These are phyloP conservation scores for Rhadina sibilatrix DNA, from an alignment of 2,113 vertebrate genomes.

Conservation along the genomic window DNA sequence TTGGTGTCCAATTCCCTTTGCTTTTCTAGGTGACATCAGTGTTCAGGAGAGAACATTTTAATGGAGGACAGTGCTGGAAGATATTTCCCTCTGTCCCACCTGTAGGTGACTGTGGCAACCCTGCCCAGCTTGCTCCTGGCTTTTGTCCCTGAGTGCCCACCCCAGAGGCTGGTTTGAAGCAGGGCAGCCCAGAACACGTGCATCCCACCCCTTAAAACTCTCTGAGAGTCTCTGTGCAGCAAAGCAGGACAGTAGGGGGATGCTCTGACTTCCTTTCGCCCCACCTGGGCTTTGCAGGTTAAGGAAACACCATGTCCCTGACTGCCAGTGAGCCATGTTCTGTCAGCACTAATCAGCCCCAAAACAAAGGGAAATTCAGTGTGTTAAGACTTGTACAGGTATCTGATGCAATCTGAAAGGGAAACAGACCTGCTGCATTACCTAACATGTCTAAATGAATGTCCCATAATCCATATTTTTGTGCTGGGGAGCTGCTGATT, in stretches of 20 bases:
- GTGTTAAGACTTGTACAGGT: constrained; percentile 31
- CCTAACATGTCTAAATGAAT: not conserved
- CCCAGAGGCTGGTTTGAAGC: not conserved
- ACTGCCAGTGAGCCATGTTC: not conserved
- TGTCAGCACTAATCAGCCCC: not conserved
- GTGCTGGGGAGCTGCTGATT: not conserved
- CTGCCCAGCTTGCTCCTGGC: not conserved
- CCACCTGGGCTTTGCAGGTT: not conserved
- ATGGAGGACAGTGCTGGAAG: not conserved
- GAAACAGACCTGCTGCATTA: constrained; percentile 1
- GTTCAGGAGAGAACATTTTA: not conserved
- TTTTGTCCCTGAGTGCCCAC: not conserved
- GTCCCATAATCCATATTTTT: not conserved
- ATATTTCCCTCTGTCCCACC: not conserved
- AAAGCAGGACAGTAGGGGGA: not conserved
- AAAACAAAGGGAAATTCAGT: not conserved
- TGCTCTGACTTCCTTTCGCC: not conserved
- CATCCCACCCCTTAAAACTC: not conserved
- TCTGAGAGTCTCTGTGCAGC: not conserved
- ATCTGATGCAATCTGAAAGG: constrained; percentile 32
- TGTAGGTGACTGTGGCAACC: not conserved
- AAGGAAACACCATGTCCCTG: not conserved
- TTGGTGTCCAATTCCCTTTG: not conserved
- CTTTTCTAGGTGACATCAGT: not conserved
- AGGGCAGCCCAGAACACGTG: not conserved